These are phyloP conservation scores for Cinclus mexicanus DNA, from an alignment of 2,113 vertebrate genomes.

Conservation along the genomic window DNA sequence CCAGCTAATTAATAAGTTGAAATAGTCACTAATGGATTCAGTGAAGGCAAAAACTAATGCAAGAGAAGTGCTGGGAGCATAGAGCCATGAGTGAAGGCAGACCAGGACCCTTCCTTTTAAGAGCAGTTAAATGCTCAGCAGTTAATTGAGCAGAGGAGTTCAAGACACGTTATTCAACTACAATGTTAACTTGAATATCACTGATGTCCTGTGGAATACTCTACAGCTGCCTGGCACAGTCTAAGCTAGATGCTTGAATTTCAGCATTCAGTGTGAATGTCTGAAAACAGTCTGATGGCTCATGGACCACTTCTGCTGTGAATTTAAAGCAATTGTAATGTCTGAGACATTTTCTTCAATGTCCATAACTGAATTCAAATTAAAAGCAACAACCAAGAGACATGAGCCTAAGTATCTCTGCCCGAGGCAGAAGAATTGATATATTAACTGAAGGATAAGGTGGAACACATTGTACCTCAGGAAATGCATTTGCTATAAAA, in stretches of 20 bases:
- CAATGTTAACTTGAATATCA: not conserved
- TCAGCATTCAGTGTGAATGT: not conserved
- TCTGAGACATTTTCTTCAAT: not conserved
- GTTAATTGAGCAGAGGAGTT: not conserved
- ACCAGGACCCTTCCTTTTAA: not conserved
- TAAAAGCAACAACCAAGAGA: constrained; percentile 35
- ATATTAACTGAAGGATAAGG: constrained; percentile 5
- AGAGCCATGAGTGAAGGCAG: not conserved
- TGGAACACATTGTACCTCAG: not conserved
- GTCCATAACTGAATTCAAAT: constrained; percentile 5
- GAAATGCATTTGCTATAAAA: constrained; percentile 22
- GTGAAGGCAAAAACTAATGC: not conserved
- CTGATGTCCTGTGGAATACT: not conserved
- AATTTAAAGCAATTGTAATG: not conserved
- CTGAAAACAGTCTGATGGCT: not conserved
- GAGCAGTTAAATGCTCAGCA: not conserved
- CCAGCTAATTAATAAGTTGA: not conserved
- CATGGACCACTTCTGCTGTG: not conserved
- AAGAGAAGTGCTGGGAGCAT: not conserved
- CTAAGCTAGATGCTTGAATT: not conserved
- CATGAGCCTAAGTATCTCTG: not conserved
- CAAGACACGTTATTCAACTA: not conserved
- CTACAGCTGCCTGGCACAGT: not conserved
- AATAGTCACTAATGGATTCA: not conserved
- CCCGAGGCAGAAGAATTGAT: not conserved